Conservation (phyloP, 2,113 vertebrate species). For the Bos taurus region ARS-UCD2.0 NC_037333.1:30006501-30007000, state of each 20-base stretch:
- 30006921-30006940: constrained; percentile 82
- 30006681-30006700: constrained; percentile 84
- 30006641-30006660: constrained; percentile 84
- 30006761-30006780: constrained; percentile 72
- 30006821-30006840: constrained; percentile 93
- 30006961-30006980: constrained; percentile 92
- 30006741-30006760: constrained; percentile 75
- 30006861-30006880: constrained; percentile 83
- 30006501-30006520: constrained; percentile 59
- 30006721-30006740: constrained; percentile 79
- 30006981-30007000: constrained; percentile 85
- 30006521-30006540: constrained; percentile 71
- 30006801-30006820: constrained; percentile 75
- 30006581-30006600: constrained; percentile 91
- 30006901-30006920: constrained; percentile 87
- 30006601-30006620: constrained; percentile 92
- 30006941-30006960: constrained; percentile 88
- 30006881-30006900: constrained; percentile 91
- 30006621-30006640: constrained; percentile 88
- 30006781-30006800: constrained; percentile 70
- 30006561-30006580: constrained; percentile 95
- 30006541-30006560: constrained; percentile 56
- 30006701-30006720: constrained; percentile 74
- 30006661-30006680: constrained; percentile 88
- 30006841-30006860: constrained; percentile 92